Evolutionary conservation across 92 coral and sea anemone genomes (phyloP).

Genomic region (Phymanthus crucifer): DNA sequence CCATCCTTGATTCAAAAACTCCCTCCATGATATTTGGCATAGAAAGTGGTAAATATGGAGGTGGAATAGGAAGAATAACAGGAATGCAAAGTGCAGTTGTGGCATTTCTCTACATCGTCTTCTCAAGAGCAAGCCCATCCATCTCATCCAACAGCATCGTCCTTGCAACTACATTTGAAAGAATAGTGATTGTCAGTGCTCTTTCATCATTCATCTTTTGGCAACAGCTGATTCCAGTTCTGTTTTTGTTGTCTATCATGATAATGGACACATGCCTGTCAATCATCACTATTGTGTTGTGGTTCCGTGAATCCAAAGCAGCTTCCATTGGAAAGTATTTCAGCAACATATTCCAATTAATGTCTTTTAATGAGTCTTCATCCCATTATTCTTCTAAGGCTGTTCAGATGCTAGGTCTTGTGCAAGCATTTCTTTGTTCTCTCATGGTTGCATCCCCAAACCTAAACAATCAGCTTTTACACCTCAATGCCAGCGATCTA

Average conservation of each 20-base stretch:
- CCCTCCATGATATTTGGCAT: not conserved
- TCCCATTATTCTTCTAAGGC: slow-evolving; percentile 18
- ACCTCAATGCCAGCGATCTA: not conserved
- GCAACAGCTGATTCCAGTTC: slow-evolving; percentile 19
- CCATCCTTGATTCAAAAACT: slow-evolving; percentile 3
- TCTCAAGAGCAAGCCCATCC: slow-evolving; percentile 19
- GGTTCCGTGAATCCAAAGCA: slow-evolving; percentile 9
- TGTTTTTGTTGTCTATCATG: not conserved
- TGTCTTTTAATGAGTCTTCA: not conserved
- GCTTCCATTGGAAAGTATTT: slow-evolving; percentile 21
- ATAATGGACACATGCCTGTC: slow-evolving; percentile 13
- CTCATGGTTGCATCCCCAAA: slow-evolving; percentile 8
- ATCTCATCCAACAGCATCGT: slow-evolving; percentile 12
- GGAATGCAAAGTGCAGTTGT: slow-evolving; percentile 15
- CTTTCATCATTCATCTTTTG: not conserved
- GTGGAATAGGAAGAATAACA: slow-evolving; percentile 15
- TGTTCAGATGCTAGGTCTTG: slow-evolving; percentile 20
- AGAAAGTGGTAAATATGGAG: not conserved
- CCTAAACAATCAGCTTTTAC: not conserved
- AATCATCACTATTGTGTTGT: not conserved
- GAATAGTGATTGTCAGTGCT: not conserved
- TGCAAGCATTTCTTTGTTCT: not conserved
- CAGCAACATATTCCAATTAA: not conserved
- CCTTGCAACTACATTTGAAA: slow-evolving; percentile 22
- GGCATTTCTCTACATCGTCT: slow-evolving; percentile 17